A percentile compares a stretch with the other conserved stretches of the same genome.
phyloP scores from a whole-genome alignment of 2,797 vertebrate genomes.

The Masticophis lateralis region DNA sequence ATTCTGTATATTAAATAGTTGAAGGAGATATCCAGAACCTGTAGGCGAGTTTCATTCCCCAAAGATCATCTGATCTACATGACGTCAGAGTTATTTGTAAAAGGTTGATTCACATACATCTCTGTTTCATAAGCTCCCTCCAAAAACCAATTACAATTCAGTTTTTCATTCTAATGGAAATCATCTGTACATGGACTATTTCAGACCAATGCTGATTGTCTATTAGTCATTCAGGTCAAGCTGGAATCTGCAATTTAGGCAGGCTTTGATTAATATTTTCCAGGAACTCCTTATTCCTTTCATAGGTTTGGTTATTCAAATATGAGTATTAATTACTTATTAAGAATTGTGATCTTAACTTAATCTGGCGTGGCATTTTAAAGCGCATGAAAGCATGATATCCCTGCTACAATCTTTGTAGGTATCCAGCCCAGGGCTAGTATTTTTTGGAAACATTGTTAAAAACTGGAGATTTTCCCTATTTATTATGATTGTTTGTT shows the following conservation, averaged over 20 bases:
- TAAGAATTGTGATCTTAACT: neutral
- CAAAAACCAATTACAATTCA: neutral
- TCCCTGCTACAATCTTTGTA: neutral
- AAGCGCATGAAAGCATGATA: neutral
- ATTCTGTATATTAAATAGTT: neutral
- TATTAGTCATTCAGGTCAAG: neutral
- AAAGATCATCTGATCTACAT: no score
- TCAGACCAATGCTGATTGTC: neutral
- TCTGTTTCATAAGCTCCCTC: neutral
- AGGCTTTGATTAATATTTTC: neutral
- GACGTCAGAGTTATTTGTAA: neutral
- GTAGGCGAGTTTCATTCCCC: neutral
- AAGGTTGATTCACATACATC: neutral
- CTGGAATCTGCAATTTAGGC: neutral
- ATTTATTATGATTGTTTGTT: neutral
- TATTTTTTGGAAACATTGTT: neutral
- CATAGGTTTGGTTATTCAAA: neutral
- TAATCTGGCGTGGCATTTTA: no score
- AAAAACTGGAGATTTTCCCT: neutral
- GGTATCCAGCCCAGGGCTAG: neutral
- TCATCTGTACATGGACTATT: neutral
- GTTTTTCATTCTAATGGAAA: neutral
- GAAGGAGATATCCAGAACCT: neutral
- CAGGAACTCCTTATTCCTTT: neutral
- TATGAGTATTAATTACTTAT: neutral